These are phyloP conservation scores for Aporrectodea caliginosa DNA, from an alignment of 1,140 invertebrate species.

Conservation along the genomic window DNA sequence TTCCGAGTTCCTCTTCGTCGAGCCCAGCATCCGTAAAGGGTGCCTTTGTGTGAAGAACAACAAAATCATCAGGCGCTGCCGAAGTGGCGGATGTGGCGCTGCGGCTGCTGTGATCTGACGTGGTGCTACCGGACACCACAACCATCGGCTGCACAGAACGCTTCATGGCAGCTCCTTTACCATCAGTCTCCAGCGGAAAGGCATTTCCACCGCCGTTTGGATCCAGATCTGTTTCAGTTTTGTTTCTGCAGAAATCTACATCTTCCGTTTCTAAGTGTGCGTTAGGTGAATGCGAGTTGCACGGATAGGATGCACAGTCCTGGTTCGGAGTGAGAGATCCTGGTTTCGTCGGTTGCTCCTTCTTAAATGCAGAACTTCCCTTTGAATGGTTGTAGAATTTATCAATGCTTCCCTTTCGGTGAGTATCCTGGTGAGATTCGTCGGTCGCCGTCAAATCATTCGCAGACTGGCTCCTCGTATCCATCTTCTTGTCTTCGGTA, in stretches of 20 bases:
- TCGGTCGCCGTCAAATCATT: not conserved
- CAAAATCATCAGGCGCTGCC: not conserved
- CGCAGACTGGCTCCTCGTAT: not conserved
- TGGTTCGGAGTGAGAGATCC: too few species aligned
- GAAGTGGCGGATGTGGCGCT: not conserved
- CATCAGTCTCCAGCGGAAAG: not conserved
- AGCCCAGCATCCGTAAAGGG: too few species aligned
- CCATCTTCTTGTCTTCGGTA: not conserved
- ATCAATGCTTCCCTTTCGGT: not conserved
- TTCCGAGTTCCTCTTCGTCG: not conserved
- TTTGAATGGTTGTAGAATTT: not conserved
- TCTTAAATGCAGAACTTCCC: not conserved
- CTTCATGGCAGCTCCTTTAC: not conserved
- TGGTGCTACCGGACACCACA: not conserved
- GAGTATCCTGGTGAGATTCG: not conserved
- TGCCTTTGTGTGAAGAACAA: not conserved
- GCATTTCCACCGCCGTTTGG: not conserved
- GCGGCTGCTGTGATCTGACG: not conserved
- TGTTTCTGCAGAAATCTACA: too few species aligned
- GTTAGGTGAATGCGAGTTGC: too few species aligned
- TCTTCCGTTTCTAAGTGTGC: too few species aligned
- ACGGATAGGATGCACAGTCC: too few species aligned
- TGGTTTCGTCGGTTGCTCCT: not conserved
- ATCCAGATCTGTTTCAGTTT: not conserved
- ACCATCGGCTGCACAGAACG: not conserved